Percentiles rank a stretch among this genome's conserved stretches.
phyloP scores from a whole-genome alignment of 2,797 vertebrate species.

The Sciurus carolinensis region DNA sequence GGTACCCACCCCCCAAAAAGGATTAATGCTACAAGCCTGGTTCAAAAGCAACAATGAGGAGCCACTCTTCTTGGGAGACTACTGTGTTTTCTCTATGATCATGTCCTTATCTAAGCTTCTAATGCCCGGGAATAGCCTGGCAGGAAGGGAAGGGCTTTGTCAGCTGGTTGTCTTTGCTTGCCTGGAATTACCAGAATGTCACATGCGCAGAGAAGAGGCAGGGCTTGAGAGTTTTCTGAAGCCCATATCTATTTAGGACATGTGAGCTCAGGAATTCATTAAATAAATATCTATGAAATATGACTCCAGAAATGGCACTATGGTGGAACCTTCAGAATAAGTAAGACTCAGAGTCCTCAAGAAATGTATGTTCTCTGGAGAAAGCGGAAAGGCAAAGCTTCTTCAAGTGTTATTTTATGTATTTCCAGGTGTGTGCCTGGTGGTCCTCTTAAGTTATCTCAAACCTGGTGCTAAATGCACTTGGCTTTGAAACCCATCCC shows the following conservation, averaged over 20 bases:
- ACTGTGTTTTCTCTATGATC: accelerated
- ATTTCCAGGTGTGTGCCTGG: accelerated
- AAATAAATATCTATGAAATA: background rate
- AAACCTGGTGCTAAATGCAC: accelerated
- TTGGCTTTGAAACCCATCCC: background rate
- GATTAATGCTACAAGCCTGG: accelerated
- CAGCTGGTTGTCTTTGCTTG: too few species aligned
- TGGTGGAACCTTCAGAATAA: background rate
- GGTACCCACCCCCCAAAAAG: too few species aligned
- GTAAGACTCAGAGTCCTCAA: background rate
- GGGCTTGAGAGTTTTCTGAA: background rate
- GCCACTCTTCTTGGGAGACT: too few species aligned
- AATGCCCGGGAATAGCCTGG: accelerated
- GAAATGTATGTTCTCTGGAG: background rate
- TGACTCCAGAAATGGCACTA: background rate
- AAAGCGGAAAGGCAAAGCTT: background rate
- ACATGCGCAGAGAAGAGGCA: background rate
- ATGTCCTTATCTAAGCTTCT: background rate
- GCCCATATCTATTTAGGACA: too few species aligned
- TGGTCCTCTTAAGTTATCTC: background rate
- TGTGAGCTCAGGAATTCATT: background rate
- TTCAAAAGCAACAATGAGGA: background rate
- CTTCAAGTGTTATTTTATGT: too few species aligned
- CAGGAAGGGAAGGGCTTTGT: background rate
- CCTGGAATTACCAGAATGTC: background rate